Evolutionary conservation across 2,113 vertebrate species (phyloP).

Genomic region (Microcebus lehilahytsara): DNA sequence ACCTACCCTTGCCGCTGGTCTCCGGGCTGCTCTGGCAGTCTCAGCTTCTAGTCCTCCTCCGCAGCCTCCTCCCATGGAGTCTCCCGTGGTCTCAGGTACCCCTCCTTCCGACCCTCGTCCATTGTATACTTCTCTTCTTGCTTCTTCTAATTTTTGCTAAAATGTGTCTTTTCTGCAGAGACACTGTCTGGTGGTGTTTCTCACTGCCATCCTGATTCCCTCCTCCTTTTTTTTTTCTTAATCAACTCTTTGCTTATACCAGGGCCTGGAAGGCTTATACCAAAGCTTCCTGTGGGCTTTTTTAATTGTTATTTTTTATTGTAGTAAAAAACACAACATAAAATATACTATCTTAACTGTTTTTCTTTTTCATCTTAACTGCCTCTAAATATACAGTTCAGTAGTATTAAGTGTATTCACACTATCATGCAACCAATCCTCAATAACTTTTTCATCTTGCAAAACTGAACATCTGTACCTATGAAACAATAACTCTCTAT

Average conservation of each 20-base stretch:
- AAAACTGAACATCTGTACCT: not conserved
- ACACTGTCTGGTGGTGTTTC: too few relatives aligned
- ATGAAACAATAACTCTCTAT: not conserved
- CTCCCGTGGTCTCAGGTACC: too few relatives aligned
- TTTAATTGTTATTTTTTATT: not conserved
- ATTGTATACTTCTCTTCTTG: too few relatives aligned
- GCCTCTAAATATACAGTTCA: not conserved
- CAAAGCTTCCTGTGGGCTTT: not conserved
- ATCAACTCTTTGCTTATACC: not conserved
- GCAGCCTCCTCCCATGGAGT: too few relatives aligned
- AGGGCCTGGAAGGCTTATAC: not conserved
- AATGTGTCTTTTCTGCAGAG: too few relatives aligned
- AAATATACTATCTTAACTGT: not conserved
- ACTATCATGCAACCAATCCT: not conserved
- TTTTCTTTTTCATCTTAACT: not conserved
- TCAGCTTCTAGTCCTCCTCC: too few relatives aligned
- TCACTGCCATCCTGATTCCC: too few relatives aligned
- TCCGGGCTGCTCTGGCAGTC: too few relatives aligned
- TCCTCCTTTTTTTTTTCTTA: not conserved
- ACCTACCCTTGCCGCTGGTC: too few relatives aligned
- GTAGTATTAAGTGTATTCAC: not conserved
- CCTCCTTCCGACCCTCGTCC: too few relatives aligned
- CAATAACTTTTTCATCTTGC: not conserved
- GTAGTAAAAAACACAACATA: not conserved
- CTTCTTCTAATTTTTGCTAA: too few relatives aligned